Conservation (phyloP, 2,888 invertebrate genomes). For the Sepioteuthis lessoniana region DNA sequence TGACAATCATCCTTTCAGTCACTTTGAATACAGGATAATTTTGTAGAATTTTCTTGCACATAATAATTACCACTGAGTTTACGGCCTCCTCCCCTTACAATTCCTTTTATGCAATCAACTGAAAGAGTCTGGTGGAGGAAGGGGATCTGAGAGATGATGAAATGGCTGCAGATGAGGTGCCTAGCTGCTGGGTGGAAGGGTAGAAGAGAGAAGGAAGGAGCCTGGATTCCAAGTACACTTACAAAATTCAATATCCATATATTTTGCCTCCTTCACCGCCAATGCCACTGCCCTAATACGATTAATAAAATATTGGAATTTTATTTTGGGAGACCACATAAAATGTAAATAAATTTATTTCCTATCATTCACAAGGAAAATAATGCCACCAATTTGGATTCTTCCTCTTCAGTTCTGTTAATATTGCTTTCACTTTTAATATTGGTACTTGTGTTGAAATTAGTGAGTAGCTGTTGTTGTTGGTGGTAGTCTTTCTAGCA, state of each 20-base stretch:
- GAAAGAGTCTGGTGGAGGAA: background rate
- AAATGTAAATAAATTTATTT: conserved; percentile 4
- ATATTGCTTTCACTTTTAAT: too few relatives aligned
- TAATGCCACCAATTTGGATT: background rate
- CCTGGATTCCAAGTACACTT: background rate
- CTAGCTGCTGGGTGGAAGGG: too few relatives aligned
- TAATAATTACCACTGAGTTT: background rate
- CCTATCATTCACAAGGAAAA: background rate
- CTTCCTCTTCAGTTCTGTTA: too few relatives aligned
- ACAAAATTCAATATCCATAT: background rate
- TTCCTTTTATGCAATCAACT: background rate
- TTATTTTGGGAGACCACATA: background rate
- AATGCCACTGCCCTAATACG: background rate
- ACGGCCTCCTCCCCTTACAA: background rate
- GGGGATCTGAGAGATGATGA: background rate
- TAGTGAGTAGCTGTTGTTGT: too few relatives aligned
- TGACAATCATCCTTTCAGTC: background rate
- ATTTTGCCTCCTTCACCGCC: background rate
- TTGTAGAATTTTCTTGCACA: background rate
- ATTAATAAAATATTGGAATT: conserved; percentile 1
- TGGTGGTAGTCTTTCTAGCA: too few relatives aligned
- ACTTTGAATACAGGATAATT: background rate
- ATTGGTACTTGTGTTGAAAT: too few relatives aligned
- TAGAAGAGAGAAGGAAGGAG: background rate
- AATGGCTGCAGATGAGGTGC: background rate